These are phyloP conservation scores for Ammospiza maritima DNA, from an alignment of 2,797 vertebrate genomes.

Conservation along the genomic window DNA sequence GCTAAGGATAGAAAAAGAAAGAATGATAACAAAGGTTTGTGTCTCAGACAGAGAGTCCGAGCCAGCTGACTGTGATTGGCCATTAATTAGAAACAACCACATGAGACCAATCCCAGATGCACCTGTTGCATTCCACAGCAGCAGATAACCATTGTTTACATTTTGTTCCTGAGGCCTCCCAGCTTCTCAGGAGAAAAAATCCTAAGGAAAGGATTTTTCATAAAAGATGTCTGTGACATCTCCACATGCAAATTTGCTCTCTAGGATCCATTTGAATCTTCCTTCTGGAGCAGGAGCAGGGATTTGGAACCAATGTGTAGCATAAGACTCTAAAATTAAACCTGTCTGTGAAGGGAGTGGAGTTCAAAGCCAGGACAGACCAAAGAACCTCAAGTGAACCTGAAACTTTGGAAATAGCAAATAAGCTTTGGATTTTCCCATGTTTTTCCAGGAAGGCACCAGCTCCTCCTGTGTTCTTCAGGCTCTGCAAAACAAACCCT, in stretches of 20 bases:
- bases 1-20: too few species aligned
- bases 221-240: too few species aligned
- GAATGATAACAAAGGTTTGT: too few species aligned
- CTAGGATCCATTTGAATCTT: background rate
- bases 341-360: background rate
- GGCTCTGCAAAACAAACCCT: background rate
- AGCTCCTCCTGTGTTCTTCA: background rate
- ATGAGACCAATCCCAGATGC: too few species aligned
- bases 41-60: too few species aligned
- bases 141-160: too few species aligned
- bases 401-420: background rate
- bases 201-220: too few species aligned
- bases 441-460: background rate
- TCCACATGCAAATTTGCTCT: background rate
- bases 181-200: too few species aligned
- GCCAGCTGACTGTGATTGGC: too few species aligned
- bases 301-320: background rate
- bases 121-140: too few species aligned
- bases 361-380: background rate
- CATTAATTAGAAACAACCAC: too few species aligned
- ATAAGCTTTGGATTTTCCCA: background rate
- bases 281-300: background rate
- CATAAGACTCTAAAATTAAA: background rate
- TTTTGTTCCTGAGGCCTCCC: too few species aligned
- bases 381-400: background rate